Conservation (phyloP, 2,888 invertebrate genomes). For the Lepas anatifera region DNA sequence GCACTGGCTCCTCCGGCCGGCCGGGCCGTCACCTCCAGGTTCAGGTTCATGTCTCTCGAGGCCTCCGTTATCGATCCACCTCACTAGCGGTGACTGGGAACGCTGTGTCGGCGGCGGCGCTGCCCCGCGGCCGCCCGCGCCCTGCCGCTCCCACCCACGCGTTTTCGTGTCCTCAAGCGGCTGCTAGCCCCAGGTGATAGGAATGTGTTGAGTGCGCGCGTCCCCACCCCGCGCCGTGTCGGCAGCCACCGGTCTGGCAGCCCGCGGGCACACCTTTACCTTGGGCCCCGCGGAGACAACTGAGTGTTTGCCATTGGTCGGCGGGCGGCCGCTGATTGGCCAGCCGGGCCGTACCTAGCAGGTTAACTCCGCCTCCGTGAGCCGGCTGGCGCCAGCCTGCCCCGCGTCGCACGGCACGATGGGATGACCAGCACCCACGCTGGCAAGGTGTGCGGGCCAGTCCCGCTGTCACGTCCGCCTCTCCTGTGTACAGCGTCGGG, state of each 20-base stretch:
- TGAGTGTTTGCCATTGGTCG: constrained; percentile 10
- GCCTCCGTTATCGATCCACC: not conserved
- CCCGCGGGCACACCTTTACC: not conserved
- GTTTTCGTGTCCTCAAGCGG: not conserved
- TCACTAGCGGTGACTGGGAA: not conserved
- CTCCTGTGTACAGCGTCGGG: no score
- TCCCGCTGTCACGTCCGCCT: no score
- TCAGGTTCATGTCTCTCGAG: no score
- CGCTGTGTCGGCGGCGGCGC: no score
- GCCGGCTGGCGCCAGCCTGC: not conserved
- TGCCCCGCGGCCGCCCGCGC: not conserved
- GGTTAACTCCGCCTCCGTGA: constrained; percentile 8
- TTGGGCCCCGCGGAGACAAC: not conserved
- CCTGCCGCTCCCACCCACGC: no score
- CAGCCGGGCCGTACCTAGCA: not conserved
- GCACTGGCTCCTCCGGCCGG: not conserved
- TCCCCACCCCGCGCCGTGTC: not conserved
- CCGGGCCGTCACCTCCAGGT: not conserved
- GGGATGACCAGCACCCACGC: no score
- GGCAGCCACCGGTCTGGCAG: not conserved
- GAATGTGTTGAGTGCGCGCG: no score
- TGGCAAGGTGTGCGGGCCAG: no score
- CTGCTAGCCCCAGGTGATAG: no score
- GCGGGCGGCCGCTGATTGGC: not conserved
- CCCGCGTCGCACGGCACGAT: no score